Evolutionary conservation across 2,888 invertebrate genomes (phyloP).

Genomic region (Plebejus argus): DNA sequence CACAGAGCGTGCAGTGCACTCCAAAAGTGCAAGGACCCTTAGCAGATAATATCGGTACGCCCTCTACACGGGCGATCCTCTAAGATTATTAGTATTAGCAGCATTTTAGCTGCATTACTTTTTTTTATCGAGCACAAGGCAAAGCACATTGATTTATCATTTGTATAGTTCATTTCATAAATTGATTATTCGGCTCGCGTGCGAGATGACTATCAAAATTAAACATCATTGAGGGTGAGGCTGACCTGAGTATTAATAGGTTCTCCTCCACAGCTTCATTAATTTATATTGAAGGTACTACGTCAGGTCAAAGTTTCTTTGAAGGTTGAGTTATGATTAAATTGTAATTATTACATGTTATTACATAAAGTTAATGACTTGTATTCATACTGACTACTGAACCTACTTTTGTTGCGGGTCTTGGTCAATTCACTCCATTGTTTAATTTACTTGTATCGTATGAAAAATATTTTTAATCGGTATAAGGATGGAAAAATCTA

Average conservation of each 20-base stretch:
- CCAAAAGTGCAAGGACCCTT: conserved; percentile 16
- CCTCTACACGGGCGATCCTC: background rate
- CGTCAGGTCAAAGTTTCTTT: background rate
- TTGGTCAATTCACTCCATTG: background rate
- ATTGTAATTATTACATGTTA: conserved; percentile 1
- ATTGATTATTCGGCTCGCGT: conserved; percentile 15
- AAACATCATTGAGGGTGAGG: conserved; percentile 24
- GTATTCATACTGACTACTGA: background rate
- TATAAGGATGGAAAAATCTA: background rate
- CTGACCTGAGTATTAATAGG: conserved; percentile 26
- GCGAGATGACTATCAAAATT: conserved; percentile 19
- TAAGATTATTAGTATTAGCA: background rate
- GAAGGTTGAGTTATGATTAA: conserved; percentile 5
- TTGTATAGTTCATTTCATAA: background rate
- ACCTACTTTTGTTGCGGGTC: background rate
- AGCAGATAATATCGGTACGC: conserved; percentile 1
- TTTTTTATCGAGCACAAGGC: background rate
- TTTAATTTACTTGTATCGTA: background rate
- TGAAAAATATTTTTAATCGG: background rate
- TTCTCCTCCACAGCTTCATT: conserved; percentile 17
- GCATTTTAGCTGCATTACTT: background rate
- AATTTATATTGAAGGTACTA: conserved; percentile 21
- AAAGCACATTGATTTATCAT: background rate
- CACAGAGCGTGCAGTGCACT: conserved; percentile 4
- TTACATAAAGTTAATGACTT: background rate